These are phyloP conservation scores for Argyrosomus regius DNA, from an alignment of 2,797 vertebrate species.

Conservation along the genomic window DNA sequence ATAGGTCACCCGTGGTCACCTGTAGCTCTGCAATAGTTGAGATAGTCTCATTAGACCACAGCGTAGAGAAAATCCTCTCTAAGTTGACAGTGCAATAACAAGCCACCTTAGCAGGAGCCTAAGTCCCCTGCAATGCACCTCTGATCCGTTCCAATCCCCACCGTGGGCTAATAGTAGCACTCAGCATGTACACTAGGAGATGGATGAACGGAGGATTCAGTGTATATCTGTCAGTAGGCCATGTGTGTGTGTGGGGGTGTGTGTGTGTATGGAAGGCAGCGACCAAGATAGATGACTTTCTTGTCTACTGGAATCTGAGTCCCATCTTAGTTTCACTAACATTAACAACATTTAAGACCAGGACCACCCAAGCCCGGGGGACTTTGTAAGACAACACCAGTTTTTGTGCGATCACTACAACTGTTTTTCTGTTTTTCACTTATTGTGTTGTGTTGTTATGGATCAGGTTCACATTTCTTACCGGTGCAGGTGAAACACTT, in stretches of 20 bases:
- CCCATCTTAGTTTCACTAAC: conserved; percentile 1
- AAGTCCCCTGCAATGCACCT: conserved; percentile 67
- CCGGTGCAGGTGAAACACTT: conserved; percentile 99
- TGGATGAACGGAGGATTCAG: conserved; percentile 46
- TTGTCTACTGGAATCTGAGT: conserved; percentile 24
- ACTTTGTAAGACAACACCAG: not conserved
- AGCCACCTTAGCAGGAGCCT: conserved; percentile 62
- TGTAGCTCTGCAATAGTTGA: conserved; percentile 34
- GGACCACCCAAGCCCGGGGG: not conserved
- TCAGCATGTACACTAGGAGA: conserved; percentile 60
- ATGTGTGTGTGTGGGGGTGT: not conserved
- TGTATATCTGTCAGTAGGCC: conserved; percentile 20
- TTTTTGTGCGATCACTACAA: conserved; percentile 6
- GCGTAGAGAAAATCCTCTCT: conserved; percentile 50
- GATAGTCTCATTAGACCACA: conserved; percentile 60
- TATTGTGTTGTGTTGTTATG: not conserved
- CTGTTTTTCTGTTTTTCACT: conserved; percentile 9
- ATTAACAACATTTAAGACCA: conserved; percentile 7
- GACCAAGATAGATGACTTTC: conserved; percentile 39
- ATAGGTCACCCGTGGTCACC: conserved; percentile 32
- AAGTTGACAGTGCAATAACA: conserved; percentile 59
- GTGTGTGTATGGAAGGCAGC: conserved; percentile 4
- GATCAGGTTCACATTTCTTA: conserved; percentile 78
- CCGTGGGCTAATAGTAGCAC: conserved; percentile 68
- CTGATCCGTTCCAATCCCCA: conserved; percentile 74